Percentiles rank a stretch among this genome's conserved stretches.
These are phyloP conservation scores for Drosophila subsilvestris DNA, from an alignment of 2,888 invertebrate genomes.

Conservation along the genomic window DNA sequence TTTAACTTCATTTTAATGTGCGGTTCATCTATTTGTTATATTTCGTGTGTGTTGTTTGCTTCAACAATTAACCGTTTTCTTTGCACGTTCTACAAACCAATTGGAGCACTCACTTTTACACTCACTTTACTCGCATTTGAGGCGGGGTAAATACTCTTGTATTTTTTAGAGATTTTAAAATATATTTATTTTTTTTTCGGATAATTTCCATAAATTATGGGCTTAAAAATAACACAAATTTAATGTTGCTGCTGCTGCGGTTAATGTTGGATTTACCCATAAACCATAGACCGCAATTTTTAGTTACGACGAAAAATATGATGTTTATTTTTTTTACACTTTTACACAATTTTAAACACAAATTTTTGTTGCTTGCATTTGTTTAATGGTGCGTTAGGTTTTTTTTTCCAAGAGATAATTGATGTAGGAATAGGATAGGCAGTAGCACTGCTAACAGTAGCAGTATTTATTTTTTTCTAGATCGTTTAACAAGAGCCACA, in stretches of 20 bases:
- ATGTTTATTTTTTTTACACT: constrained; percentile 30
- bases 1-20: constrained; percentile 44
- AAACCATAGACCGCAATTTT: background rate
- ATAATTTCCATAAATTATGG: constrained; percentile 28
- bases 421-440: background rate
- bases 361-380: constrained; percentile 18
- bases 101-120: constrained; percentile 43
- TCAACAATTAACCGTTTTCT: constrained; percentile 12
- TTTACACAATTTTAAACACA: constrained; percentile 28
- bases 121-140: constrained; percentile 37
- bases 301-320: constrained; percentile 18
- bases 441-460: constrained; percentile 12
- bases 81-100: constrained; percentile 66
- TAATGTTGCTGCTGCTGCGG: background rate
- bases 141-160: constrained; percentile 25
- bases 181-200: constrained; percentile 1
- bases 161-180: constrained; percentile 3
- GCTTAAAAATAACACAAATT: constrained; percentile 14
- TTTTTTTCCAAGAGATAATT: constrained; percentile 24
- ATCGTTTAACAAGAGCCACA: background rate
- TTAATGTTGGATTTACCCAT: background rate
- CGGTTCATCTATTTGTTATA: constrained; percentile 27
- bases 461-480: background rate
- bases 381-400: constrained; percentile 45
- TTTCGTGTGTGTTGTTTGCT: constrained; percentile 17